Evolutionary conservation across 2,797 vertebrate genomes (phyloP), one percentile per base, ranked within the genome.

Genomic region (Leontopithecus rosalia): DNA sequence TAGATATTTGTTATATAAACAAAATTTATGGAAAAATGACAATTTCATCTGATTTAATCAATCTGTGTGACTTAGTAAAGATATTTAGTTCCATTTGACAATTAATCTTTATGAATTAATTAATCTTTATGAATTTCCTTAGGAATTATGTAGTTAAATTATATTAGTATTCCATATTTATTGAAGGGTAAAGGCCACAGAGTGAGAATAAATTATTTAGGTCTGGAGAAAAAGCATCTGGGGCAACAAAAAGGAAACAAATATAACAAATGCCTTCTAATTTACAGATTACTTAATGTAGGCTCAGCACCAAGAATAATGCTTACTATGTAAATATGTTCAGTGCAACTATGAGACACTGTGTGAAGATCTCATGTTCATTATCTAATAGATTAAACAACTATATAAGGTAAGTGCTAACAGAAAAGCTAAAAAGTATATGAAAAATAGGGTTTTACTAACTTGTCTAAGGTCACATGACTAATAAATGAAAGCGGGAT

Each of bases 121-220:
- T 26, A 46, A 7, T 52, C 19, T 22, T 55, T 55, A 55, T 22
- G 3, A 55, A 81, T 92, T 81, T 88, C 1, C 43, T 92, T 82
- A 81, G 8, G 92, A 86, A 76, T 36, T n/a, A 12, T 61, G 7
- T 48, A 76, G 72, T 76, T 87, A 97, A 88, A 88, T 84, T 17
- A 50, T 89, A 33, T 92, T 82, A 88, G 82, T 77, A 85, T 94
- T 95, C 58, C 13, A 72, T 97, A 64, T 39, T 79, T 90, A 96
- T 20, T 70, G 9, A 26, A 39, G 8, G 4, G 33, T 61, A 90
- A 92, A 79, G 24, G 13, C 30, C 52, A 90, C 12, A 77, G 28
- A 91, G 2, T 79, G 43, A 92, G 33, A 93, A 12, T 72, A 80
- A 82, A 33, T 84, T 61, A 79, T 90, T 26, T 85, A 41, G 2